Conservation (phyloP, 2,888 invertebrate species). For the Asteroscopus sphinx region DNA sequence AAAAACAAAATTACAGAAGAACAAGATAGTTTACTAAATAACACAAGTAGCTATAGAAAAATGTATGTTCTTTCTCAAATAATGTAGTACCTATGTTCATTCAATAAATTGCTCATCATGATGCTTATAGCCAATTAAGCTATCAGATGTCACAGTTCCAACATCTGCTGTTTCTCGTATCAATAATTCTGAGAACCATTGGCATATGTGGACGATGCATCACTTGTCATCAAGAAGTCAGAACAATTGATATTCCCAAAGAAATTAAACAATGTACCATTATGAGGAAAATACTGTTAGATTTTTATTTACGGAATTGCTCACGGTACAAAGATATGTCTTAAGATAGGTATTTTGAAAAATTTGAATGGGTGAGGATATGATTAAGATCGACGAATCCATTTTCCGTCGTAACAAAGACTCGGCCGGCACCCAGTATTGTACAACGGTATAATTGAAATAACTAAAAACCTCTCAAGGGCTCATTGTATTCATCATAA, state of each 20-base stretch:
- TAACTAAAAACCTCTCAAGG: no score
- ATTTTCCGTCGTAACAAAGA: constrained; percentile 22
- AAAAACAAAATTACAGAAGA: no score
- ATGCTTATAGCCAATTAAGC: neutral
- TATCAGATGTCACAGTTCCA: constrained; percentile 3
- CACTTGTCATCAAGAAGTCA: constrained; percentile 21
- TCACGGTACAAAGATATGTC: constrained; percentile 11
- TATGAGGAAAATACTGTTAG: constrained; percentile 16
- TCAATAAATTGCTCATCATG: neutral
- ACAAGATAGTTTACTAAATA: no score
- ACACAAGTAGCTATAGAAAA: no score
- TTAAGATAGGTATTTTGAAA: neutral
- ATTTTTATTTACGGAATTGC: constrained; percentile 25
- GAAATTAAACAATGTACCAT: constrained; percentile 31
- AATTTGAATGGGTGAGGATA: constrained; percentile 8
- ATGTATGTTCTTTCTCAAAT: no score
- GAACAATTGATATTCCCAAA: constrained; percentile 12
- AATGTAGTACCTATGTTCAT: no score
- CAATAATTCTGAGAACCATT: constrained; percentile 39
- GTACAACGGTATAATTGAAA: no score
- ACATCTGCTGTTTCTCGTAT: constrained; percentile 26
- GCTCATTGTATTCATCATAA: no score
- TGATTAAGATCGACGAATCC: constrained; percentile 26
- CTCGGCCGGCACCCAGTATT: no score
- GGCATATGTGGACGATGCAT: constrained; percentile 13